phyloP scores from a whole-genome alignment of 2,888 invertebrate species.

The Eupsilia transversa region DNA sequence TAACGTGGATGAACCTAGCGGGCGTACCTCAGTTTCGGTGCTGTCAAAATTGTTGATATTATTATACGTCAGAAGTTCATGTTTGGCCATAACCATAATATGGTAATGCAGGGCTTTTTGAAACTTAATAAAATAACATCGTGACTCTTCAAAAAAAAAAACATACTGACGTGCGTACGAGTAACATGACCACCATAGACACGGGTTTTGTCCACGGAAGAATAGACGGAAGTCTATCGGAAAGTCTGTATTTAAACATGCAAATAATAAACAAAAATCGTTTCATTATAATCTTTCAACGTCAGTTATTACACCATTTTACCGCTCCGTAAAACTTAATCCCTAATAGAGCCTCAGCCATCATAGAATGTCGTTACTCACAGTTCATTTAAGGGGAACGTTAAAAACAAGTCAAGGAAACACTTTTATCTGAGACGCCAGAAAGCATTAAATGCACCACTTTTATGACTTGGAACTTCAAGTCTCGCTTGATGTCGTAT shows the following conservation, averaged over 20 bases:
- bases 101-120: neutral
- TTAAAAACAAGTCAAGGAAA: conserved; percentile 62
- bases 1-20: conserved; percentile 17
- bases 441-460: conserved; percentile 56
- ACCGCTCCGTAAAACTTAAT: conserved; percentile 46
- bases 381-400: conserved; percentile 60
- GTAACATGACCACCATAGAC: no score
- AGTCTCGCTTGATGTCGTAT: conserved; percentile 32
- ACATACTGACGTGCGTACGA: no score
- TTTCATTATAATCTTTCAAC: conserved; percentile 25
- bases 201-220: no score
- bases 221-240: neutral
- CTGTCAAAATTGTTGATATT: neutral
- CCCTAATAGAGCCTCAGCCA: conserved; percentile 28
- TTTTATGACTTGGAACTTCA: conserved; percentile 59
- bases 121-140: neutral
- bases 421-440: conserved; percentile 55
- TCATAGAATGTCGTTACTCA: conserved; percentile 49
- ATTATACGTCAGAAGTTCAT: neutral
- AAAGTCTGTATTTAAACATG: neutral
- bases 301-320: conserved; percentile 24
- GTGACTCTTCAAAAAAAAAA: neutral
- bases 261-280: conserved; percentile 7
- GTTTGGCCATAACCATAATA: neutral
- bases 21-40: neutral